These are phyloP conservation scores for Myioborus miniatus DNA, from an alignment of 2,797 vertebrate genomes.

Conservation along the genomic window DNA sequence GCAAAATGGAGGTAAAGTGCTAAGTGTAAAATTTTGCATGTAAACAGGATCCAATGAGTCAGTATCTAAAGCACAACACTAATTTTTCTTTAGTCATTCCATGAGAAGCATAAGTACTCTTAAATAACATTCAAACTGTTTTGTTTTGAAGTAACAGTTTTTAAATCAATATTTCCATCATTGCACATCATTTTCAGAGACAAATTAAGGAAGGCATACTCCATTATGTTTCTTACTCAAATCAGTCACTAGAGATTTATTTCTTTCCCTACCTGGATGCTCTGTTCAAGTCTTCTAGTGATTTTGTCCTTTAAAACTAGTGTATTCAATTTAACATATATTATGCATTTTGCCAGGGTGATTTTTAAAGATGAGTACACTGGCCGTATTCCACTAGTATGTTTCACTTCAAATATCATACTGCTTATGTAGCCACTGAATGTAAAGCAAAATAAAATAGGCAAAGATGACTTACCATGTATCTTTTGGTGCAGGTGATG, in stretches of 20 bases:
- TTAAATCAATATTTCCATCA: neutral
- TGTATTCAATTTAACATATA: neutral
- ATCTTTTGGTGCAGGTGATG: neutral
- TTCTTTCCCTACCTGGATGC: neutral
- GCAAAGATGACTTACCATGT: constrained; percentile 33
- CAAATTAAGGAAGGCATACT: neutral
- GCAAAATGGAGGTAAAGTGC: neutral
- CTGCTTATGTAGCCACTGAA: neutral
- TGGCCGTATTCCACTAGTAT: neutral
- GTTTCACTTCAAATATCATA: neutral
- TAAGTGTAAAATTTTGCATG: neutral
- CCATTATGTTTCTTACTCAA: neutral
- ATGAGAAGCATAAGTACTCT: neutral
- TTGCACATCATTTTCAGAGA: neutral
- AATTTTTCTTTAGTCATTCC: neutral
- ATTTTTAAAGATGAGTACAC: neutral
- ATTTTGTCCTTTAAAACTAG: neutral
- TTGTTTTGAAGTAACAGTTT: neutral
- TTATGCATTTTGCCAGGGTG: neutral
- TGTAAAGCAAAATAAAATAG: neutral
- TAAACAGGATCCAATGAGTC: neutral
- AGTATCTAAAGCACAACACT: neutral
- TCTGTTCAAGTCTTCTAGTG: neutral
- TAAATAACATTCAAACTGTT: neutral
- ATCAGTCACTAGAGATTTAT: neutral